Conservation (phyloP, 2,888 invertebrate species). For the Psylliodes chrysocephalus region DNA sequence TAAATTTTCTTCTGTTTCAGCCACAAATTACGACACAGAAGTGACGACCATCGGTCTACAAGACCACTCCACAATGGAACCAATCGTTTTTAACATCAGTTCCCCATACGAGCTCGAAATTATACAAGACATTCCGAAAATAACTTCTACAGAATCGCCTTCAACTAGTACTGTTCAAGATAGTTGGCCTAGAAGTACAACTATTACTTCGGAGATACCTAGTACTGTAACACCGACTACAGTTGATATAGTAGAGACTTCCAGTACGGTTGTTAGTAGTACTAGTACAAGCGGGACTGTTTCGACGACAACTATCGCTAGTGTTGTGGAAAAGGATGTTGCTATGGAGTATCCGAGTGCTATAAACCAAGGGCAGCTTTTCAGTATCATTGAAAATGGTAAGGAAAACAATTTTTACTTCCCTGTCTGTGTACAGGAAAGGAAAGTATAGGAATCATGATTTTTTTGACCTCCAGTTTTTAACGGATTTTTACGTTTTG, state of each 20-base stretch:
- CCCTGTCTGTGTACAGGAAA: no score
- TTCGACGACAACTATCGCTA: not conserved
- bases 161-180: not conserved
- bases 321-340: slow-evolving; percentile 27
- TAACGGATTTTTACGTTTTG: no score
- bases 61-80: slow-evolving; percentile 43
- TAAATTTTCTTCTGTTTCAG: slow-evolving; percentile 16
- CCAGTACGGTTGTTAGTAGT: slow-evolving; percentile 11
- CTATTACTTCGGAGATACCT: not conserved
- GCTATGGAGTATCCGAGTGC: slow-evolving; percentile 59
- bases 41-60: slow-evolving; percentile 40
- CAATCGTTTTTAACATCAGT: slow-evolving; percentile 36
- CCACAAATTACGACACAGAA: slow-evolving; percentile 44
- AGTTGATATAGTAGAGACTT: not conserved
- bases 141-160: slow-evolving; percentile 12
- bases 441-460: no score
- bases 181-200: not conserved
- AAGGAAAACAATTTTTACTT: no score
- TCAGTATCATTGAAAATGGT: slow-evolving; percentile 63
- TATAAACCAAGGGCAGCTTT: slow-evolving; percentile 63
- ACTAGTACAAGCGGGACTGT: not conserved
- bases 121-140: not conserved
- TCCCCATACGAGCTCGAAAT: not conserved
- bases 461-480: no score
- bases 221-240: not conserved